Percentiles rank a stretch among this genome's conserved stretches.
Evolutionary conservation across 92 coral and sea anemone genomes (phyloP).

Genomic region (Scolanthus callimorphus): DNA sequence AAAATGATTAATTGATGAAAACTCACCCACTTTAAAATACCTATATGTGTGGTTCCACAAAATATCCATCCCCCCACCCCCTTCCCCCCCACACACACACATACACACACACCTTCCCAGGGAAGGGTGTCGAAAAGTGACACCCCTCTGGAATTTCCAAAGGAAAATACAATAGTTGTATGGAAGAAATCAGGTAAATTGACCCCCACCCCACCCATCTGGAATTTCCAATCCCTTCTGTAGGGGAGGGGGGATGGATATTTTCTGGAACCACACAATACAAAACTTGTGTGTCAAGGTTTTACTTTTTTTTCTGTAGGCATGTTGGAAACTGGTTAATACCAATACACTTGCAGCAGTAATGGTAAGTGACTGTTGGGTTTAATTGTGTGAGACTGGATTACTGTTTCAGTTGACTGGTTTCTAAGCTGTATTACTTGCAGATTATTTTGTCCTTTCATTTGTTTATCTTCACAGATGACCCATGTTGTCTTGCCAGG

Average conservation of each 20-base stretch:
- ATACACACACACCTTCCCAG: too few species aligned
- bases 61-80: not conserved
- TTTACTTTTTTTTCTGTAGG: slow-evolving; percentile 15
- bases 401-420: not conserved
- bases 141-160: too few species aligned
- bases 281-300: too few species aligned
- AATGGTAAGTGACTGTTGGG: slow-evolving; percentile 53
- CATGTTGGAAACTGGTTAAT: slow-evolving; percentile 65
- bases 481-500: slow-evolving; percentile 65
- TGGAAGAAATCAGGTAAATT: too few species aligned
- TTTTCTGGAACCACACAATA: too few species aligned
- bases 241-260: too few species aligned
- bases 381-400: not conserved
- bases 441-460: not conserved
- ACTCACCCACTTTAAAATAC: too few species aligned
- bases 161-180: too few species aligned
- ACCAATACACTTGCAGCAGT: slow-evolving; percentile 74
- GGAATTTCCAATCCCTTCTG: too few species aligned
- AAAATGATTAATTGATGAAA: too few species aligned
- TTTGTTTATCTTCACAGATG: slow-evolving; percentile 35
- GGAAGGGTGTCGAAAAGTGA: too few species aligned
- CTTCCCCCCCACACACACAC: not conserved
- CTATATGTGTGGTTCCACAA: not conserved
- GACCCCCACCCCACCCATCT: too few species aligned
- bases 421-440: not conserved